Base-by-base conservation (phyloP, 2,113 vertebrate species). In the Ameiurus melas region DNA sequence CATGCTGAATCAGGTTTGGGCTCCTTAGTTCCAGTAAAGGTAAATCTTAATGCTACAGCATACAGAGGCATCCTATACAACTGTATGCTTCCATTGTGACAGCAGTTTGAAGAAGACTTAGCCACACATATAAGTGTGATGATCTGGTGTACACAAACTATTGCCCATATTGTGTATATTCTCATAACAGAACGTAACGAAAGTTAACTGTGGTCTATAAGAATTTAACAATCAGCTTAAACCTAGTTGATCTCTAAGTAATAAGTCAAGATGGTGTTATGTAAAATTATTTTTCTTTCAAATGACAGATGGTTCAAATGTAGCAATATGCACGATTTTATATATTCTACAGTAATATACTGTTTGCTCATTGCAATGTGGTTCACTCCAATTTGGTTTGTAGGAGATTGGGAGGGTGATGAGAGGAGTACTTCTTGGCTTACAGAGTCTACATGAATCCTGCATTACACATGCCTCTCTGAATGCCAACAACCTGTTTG, bases 401-500 rank as follows among this genome's bases (percentile, higher is more conserved):
- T 90, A 97, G 96, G 96, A 97, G 90, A 85, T 93, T 33, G 87
- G 93, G 86, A 94, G 92, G 90, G 96, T 96, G 87, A 97, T 97
- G 96, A 95, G 92, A 91, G 96, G 96, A 73, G 95, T 97, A 81
- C 95, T 95, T 25, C 88, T 85, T 60, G 96, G 96, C 3, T 92
- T 97, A 16, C 92, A 93, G 20, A 92, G 91, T 0, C 91, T 97
- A 88, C 96, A 97, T 64, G 90, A 89, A 70, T 94, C 93, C 53
- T 75, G 89, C 73, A 94, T 96, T 83, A 91, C 95, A 78, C 95
- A 97, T 84, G 95, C 95, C 85, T 95, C 96, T 33, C 91, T 97
- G 58, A 95, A 97, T 90, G 93, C 95, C 86, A 96, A 93, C 89
- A 97, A 97, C 8, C 87, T 97, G n/a, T 97, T 97, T 93, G 96